These are phyloP conservation scores for Selene dorsalis DNA, from an alignment of 2,797 vertebrate species.

Conservation along the genomic window DNA sequence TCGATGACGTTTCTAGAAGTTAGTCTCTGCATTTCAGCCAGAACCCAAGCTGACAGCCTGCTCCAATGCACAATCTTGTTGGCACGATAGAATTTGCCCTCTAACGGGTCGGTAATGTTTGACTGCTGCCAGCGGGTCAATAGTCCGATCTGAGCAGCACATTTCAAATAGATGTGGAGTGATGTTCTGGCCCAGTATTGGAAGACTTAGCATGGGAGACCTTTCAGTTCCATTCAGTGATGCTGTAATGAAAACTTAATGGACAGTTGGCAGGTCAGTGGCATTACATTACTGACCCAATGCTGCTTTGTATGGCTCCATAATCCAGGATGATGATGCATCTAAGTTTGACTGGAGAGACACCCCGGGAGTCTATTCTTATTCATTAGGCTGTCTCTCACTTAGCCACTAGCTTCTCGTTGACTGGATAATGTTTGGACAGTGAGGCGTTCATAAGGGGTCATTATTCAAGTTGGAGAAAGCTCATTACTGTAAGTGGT, in stretches of 20 bases:
- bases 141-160: constrained; percentile 36
- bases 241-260: constrained; percentile 73
- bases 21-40: neutral
- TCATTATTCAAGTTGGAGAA: constrained; percentile 67
- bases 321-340: constrained; percentile 37
- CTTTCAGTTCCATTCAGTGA: constrained; percentile 51
- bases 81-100: constrained; percentile 40
- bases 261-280: constrained; percentile 52
- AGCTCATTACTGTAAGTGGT: constrained; percentile 71
- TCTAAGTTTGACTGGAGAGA: constrained; percentile 40
- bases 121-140: constrained; percentile 42
- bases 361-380: constrained; percentile 41
- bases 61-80: constrained; percentile 29
- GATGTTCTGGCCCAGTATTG: constrained; percentile 47
- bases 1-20: neutral
- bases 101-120: constrained; percentile 17
- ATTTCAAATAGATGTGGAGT: constrained; percentile 47
- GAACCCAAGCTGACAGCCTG: constrained; percentile 1
- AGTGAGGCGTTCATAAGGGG: constrained; percentile 48
- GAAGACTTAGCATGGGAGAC: constrained; percentile 27
- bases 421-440: constrained; percentile 61
- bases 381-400: constrained; percentile 55
- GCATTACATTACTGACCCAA: constrained; percentile 48
- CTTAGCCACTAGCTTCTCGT: constrained; percentile 43
- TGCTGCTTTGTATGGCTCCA: constrained; percentile 35